Evolutionary conservation across 1,140 invertebrate genomes (phyloP), one percentile per base, ranked within the genome.

Genomic region (Lepidostoma basale): DNA sequence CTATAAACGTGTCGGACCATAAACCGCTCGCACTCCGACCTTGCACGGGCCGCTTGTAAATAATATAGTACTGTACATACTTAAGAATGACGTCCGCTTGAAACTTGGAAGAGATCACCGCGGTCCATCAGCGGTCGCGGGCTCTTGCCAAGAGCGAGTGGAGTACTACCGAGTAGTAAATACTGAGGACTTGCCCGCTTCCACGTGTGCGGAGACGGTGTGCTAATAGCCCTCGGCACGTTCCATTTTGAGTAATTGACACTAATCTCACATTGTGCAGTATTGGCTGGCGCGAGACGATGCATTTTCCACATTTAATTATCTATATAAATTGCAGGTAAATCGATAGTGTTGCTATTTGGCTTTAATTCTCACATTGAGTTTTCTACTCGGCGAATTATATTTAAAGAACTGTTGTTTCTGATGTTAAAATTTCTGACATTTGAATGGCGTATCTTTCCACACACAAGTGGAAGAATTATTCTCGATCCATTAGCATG

Each of bases 381-480:
- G n/a, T n/a, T n/a, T n/a, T n/a, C n/a, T n/a, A n/a, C n/a, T n/a
- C n/a, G n/a, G n/a, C n/a, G n/a, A n/a, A n/a, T n/a, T n/a, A n/a
- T n/a, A n/a, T n/a, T n/a, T n/a, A n/a, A n/a, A n/a, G n/a, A n/a
- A n/a, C n/a, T n/a, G n/a, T n/a, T n/a, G n/a, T n/a, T n/a, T n/a
- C n/a, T n/a, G n/a, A n/a, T n/a, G n/a, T n/a, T n/a, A n/a, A n/a
- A n/a, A n/a, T n/a, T n/a, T n/a, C n/a, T n/a, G n/a, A n/a, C n/a
- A n/a, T n/a, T n/a, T n/a, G n/a, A n/a, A 33, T 36, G 18, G 23
- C 20, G 52, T 56, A 56, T 56, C 36, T 56, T 56, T 39, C 52
- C 18, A 30, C 23, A 56, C 36, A 33, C 36, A 22, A 39, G 12
- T 36, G 30, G 30, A 36, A 56, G 36, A 56, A 22, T 39, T 56